phyloP scores from a whole-genome alignment of 2,888 invertebrate species.

The Mallateleia sp. region DNA sequence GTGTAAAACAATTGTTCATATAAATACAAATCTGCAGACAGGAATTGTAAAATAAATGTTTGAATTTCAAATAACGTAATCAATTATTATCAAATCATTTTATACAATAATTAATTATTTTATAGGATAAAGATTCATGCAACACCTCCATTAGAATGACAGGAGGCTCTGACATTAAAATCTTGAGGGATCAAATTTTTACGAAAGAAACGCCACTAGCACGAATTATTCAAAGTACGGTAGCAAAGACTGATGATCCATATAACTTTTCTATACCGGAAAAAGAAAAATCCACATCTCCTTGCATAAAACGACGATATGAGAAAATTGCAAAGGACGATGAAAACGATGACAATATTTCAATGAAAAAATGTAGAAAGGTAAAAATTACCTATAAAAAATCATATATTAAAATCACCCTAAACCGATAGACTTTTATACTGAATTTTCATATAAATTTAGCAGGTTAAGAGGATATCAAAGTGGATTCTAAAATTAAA shows the following conservation, averaged over 20 bases:
- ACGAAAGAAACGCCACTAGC: constrained; percentile 7
- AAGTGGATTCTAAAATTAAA: too few relatives aligned
- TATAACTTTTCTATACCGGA: not conserved
- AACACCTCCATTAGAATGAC: not conserved
- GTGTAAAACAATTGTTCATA: not conserved
- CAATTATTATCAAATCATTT: not conserved
- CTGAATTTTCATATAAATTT: constrained; percentile 1
- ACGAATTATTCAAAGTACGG: not conserved
- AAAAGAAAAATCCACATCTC: not conserved
- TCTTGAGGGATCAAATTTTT: constrained; percentile 22
- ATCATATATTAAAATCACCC: too few relatives aligned
- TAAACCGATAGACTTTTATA: not conserved
- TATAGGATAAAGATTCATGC: constrained; percentile 3
- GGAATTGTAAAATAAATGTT: not conserved
- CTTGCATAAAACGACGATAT: constrained; percentile 6
- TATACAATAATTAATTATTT: constrained; percentile 3
- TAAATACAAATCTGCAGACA: not conserved
- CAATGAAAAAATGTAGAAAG: constrained; percentile 28
- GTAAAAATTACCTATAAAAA: constrained; percentile 3
- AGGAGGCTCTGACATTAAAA: not conserved
- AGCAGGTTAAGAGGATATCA: too few relatives aligned
- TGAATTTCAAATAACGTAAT: constrained; percentile 9
- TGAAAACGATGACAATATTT: constrained; percentile 35
- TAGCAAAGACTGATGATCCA: constrained; percentile 18
- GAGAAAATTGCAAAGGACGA: constrained; percentile 10